phyloP scores from a whole-genome alignment of 2,113 vertebrate species.

The human region DNA sequence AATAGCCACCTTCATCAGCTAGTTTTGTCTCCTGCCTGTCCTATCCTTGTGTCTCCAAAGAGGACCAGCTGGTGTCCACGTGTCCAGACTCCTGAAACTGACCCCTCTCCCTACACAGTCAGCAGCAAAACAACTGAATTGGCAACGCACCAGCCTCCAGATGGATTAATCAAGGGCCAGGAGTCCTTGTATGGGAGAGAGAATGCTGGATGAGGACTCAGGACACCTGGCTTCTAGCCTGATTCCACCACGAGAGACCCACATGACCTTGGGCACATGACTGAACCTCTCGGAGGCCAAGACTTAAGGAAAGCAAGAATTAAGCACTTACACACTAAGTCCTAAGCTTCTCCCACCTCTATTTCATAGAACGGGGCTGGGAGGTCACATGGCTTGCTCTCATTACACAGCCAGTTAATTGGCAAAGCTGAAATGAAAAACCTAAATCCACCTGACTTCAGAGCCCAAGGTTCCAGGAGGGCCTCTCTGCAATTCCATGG shows the following conservation, averaged over 20 bases:
- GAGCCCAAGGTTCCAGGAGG: background rate
- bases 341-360: background rate
- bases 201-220: background rate
- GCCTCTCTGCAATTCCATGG: background rate
- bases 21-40: background rate
- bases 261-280: background rate
- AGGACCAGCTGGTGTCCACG: background rate
- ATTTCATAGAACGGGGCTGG: background rate
- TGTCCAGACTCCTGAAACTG: background rate
- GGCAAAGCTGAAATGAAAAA: background rate
- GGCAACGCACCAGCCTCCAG: background rate
- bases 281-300: background rate
- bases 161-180: background rate
- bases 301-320: background rate
- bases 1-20: background rate
- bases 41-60: background rate
- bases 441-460: background rate
- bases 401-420: background rate
- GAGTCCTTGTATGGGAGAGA: background rate
- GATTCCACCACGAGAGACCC: background rate
- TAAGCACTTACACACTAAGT: background rate
- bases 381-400: background rate
- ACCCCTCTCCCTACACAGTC: background rate
- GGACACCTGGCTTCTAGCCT: background rate
- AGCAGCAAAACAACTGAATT: background rate